phyloP scores from a whole-genome alignment of 2,113 vertebrate genomes.

The Clarias macrocephalus region DNA sequence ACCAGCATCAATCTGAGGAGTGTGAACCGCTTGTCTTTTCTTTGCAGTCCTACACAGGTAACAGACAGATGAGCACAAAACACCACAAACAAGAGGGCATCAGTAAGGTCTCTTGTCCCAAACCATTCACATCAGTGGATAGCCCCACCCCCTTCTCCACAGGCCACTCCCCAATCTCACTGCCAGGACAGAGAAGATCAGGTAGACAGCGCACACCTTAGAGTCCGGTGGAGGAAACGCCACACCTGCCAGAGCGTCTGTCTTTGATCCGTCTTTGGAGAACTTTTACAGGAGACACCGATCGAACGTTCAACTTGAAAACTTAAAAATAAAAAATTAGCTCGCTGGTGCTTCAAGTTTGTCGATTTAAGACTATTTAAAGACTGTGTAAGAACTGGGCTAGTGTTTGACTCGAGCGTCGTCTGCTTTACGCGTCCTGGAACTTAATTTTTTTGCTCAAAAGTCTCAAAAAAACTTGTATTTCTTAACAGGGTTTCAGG shows the following conservation, averaged over 20 bases:
- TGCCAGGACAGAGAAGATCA: slow-evolving; percentile 52
- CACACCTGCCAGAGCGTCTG: slow-evolving; percentile 1
- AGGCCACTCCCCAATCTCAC: slow-evolving; percentile 42
- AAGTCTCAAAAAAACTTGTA: slow-evolving; percentile 24
- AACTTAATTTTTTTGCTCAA: slow-evolving; percentile 24
- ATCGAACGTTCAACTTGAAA: neutral
- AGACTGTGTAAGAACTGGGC: neutral
- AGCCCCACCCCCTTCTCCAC: slow-evolving; percentile 32
- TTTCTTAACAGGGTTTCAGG: slow-evolving; percentile 42
- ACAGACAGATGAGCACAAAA: slow-evolving; percentile 64
- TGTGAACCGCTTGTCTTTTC: slow-evolving; percentile 63
- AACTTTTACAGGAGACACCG: neutral
- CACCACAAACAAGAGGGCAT: slow-evolving; percentile 49
- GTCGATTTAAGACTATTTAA: slow-evolving; percentile 21
- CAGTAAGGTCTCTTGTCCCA: slow-evolving; percentile 40
- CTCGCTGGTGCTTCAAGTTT: slow-evolving; percentile 20
- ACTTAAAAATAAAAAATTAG: too few relatives aligned
- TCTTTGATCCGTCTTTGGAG: neutral
- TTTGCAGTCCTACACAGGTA: slow-evolving; percentile 59
- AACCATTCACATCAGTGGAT: slow-evolving; percentile 27
- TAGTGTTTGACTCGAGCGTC: neutral
- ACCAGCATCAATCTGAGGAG: slow-evolving; percentile 53
- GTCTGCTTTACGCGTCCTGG: slow-evolving; percentile 18
- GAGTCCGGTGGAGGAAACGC: neutral
- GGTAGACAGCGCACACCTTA: slow-evolving; percentile 29